Conservation (phyloP, 2,113 vertebrate species). For the Vulpes lagopus region DNA sequence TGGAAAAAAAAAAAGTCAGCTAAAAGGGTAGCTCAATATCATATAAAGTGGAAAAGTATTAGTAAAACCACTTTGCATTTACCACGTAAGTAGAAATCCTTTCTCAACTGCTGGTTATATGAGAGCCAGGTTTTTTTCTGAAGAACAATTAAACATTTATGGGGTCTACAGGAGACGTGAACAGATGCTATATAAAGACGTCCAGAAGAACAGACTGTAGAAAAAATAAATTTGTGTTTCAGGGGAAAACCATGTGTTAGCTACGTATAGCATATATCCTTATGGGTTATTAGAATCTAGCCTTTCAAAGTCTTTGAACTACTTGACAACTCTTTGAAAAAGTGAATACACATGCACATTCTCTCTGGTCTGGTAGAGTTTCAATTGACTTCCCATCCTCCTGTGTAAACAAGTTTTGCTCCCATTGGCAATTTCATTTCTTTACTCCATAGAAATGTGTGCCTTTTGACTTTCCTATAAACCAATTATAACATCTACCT, state of each 20-base stretch:
- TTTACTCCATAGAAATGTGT: background rate
- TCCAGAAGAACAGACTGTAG: background rate
- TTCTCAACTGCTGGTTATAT: background rate
- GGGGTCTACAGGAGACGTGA: background rate
- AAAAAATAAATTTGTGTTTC: background rate
- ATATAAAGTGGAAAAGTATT: background rate
- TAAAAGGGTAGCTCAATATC: background rate
- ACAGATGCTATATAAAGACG: conserved; percentile 11
- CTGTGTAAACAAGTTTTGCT: background rate
- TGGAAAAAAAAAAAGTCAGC: background rate
- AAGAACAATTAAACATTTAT: conserved; percentile 43
- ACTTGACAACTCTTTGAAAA: background rate
- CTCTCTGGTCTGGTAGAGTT: background rate
- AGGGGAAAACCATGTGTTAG: background rate
- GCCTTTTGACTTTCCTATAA: conserved; percentile 33
- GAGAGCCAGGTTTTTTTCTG: conserved; percentile 25
- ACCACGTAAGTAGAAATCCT: background rate
- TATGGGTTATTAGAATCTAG: background rate
- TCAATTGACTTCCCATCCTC: background rate
- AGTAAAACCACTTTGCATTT: background rate
- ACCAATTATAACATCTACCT: background rate
- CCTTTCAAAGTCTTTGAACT: background rate
- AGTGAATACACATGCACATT: background rate
- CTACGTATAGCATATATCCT: background rate
- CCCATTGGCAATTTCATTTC: background rate